Percentiles rank a stretch among this genome's conserved stretches.
Evolutionary conservation across 2,888 invertebrate species (phyloP).

Genomic region (Metopia argyrocephala): DNA sequence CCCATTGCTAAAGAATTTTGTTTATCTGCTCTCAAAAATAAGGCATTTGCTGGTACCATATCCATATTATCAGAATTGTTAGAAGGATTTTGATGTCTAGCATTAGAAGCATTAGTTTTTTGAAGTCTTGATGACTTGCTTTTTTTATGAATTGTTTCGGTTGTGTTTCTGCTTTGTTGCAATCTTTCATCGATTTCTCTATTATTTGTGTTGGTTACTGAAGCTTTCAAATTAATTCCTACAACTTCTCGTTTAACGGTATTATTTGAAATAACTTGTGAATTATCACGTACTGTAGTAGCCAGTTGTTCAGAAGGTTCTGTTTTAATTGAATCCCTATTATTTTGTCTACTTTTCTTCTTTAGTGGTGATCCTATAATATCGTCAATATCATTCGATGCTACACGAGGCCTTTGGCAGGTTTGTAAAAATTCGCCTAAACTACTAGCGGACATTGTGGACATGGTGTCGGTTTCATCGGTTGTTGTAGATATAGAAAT

Average conservation of each 20-base stretch:
- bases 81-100: background rate
- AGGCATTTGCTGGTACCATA: slow-evolving; percentile 39
- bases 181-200: background rate
- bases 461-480: slow-evolving; percentile 38
- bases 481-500: background rate
- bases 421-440: slow-evolving; percentile 44
- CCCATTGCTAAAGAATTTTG: background rate
- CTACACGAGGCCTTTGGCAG: slow-evolving; percentile 18
- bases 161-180: too few species aligned
- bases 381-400: background rate
- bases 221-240: background rate
- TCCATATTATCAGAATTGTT: slow-evolving; percentile 41
- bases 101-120: background rate
- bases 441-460: slow-evolving; percentile 22
- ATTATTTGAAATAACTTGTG: background rate
- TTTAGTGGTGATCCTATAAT: background rate
- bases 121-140: background rate
- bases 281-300: background rate
- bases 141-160: background rate
- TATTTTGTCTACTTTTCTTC: slow-evolving; percentile 10
- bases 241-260: background rate
- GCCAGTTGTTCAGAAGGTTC: slow-evolving; percentile 7
- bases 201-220: background rate
- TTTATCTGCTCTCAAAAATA: slow-evolving; percentile 11
- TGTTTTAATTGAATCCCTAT: background rate